Evolutionary conservation across 2,797 vertebrate genomes (phyloP), one percentile per base, ranked within the genome.

Genomic region (Premnoplex brunnescens): DNA sequence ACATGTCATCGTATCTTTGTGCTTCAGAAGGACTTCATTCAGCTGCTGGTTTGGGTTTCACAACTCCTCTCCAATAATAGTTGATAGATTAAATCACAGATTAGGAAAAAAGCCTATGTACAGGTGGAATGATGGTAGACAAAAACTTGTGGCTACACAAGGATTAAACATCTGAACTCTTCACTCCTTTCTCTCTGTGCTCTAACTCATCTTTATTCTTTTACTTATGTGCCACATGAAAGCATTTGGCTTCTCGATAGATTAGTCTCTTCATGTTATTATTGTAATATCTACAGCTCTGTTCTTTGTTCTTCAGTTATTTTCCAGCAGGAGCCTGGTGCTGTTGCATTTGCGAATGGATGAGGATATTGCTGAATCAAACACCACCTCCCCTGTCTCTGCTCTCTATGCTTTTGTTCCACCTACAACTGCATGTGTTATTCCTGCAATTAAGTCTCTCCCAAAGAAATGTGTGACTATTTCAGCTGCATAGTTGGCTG

Each of bases 401-500:
- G 44, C 54, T 85, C 54, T 78, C 73, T 71, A 0, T 75, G 64
- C 58, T n/a, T 81, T 82, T 69, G 68, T 87, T 88, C 68, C 75
- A 51, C 66, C 48, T 52, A 66, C 59, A 95, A 86, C 74, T 88
- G 88, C 73, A 32, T 92, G 76, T 88, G 64, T 94, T 96, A 88
- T 46, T 93, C 73, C 73, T 80, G 74, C 88, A 87, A 73, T 96
- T 95, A 92, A 88, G 51, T 91, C 69, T 88, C 66, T 81, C 73
- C 73, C 73, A 73, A 88, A 93, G 36, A 88, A 84, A 82, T 34
- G 79, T 20, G 55, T 91, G 89, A 89, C 88, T 93, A 39, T 55
- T 92, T 96, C 88, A 88, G 80, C 59, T 76, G 51, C 89, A 76
- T 84, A 95, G 52, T 56, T 96, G 94, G 88, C 93, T 85, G 91